Percentiles rank a stretch among this genome's conserved stretches.
These are phyloP conservation scores for Falco berigora DNA, from an alignment of 2,797 vertebrate species.

Conservation along the genomic window DNA sequence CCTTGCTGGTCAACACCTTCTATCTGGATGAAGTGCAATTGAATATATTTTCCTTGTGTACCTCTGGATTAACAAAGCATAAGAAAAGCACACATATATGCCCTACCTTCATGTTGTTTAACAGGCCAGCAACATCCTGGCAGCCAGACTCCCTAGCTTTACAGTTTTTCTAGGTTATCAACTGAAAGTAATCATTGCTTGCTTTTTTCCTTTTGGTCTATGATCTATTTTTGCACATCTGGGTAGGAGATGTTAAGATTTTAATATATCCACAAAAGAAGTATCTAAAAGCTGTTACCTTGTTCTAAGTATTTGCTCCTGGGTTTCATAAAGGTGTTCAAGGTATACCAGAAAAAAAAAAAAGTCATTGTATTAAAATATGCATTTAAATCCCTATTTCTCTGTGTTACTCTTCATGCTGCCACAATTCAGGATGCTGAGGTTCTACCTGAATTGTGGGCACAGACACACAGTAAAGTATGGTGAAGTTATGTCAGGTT, in stretches of 20 bases:
- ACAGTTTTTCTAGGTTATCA: background rate
- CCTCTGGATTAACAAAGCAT: background rate
- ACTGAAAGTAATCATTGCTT: background rate
- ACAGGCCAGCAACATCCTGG: background rate
- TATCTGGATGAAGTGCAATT: background rate
- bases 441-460: background rate
- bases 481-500: background rate
- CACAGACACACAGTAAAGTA: background rate
- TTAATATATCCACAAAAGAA: background rate
- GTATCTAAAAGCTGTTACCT: background rate
- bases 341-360: background rate
- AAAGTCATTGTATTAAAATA: background rate
- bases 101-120: background rate
- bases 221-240: background rate
- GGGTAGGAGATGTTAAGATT: background rate
- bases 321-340: background rate
- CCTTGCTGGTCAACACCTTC: background rate
- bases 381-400: background rate
- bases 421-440: background rate
- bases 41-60: background rate
- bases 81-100: background rate
- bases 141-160: background rate
- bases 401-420: background rate
- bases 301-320: background rate
- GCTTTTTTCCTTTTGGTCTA: background rate